Evolutionary conservation across 2,797 vertebrate species (phyloP), one percentile per base, ranked within the genome.

Genomic region (Scarus forsteni): DNA sequence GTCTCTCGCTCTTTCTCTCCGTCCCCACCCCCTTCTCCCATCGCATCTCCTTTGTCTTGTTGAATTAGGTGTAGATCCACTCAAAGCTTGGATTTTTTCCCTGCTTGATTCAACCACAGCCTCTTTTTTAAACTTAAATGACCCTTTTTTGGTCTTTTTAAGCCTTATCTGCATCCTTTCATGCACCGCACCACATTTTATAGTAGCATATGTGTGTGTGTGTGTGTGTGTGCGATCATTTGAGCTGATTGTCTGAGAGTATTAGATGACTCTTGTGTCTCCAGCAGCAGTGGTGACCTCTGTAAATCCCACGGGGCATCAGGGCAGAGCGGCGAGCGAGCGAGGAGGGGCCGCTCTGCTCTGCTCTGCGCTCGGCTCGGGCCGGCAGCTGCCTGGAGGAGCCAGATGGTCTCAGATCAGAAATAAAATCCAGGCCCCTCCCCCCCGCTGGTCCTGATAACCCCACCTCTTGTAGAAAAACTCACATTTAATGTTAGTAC

Each of bases 331-430:
- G 11, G 50, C 50, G 11, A 51, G 50, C 64, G 75, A 70, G 74
- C 27, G 74, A 76, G 27, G 61, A 62, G 72, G 56, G 11, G 75
- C 38, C 9, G 38, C 66, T 75, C 60, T 14, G 64, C 63, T 83
- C 27, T 2, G 27, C 27, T 27, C 57, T 14, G 69, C 75, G 27
- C 27, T 27, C 57, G n/a, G 69, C 75, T 75, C 52, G 44, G 72
- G 77, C 69, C 77, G 19, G 72, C 86, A 83, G 83, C 89, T 86
- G 88, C 81, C 80, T 65, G 67, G 69, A 80, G 75, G 67, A 84
- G 90, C 88, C 92, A 92, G 92, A 92, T 92, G 92, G 89, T 90
- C 69, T 13, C 87, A 86, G 90, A 91, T 90, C 88, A 84, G 77
- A 90, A 81, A 81, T 79, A 58, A 91, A 91, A 90, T 85, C 77